Conservation (phyloP, 1,140 invertebrate species). For the Lasioglossum albipes region DNA sequence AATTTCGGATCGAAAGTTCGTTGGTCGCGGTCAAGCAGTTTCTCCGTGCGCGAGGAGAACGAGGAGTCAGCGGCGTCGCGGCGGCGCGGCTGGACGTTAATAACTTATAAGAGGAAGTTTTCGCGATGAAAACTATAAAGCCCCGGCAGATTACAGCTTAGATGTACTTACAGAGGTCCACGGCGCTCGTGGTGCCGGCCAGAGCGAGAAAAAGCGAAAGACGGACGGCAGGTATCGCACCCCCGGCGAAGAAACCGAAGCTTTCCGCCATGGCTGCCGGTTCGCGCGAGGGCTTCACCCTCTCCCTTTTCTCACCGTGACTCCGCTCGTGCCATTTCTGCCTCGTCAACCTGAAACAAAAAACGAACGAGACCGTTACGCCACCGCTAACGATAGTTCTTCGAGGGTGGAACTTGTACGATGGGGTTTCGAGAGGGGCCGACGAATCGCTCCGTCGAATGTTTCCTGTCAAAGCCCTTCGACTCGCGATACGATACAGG, state of each 20-base stretch:
- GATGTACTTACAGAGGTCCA: slow-evolving; percentile 76
- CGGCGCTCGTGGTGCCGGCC: slow-evolving; percentile 65
- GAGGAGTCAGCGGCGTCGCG: too few species aligned
- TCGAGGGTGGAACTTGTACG: neutral
- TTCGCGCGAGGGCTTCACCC: slow-evolving; percentile 74
- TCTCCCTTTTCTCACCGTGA: slow-evolving; percentile 75
- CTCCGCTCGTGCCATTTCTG: slow-evolving; percentile 72
- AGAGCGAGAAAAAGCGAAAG: slow-evolving; percentile 69
- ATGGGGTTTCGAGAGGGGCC: slow-evolving; percentile 21
- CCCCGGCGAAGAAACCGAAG: slow-evolving; percentile 70
- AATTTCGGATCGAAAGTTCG: slow-evolving; percentile 60
- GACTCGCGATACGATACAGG: neutral
- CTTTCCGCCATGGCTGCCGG: slow-evolving; percentile 73
- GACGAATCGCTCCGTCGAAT: slow-evolving; percentile 34
- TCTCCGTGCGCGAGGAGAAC: neutral
- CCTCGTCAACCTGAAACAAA: slow-evolving; percentile 71
- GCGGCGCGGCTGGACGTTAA: slow-evolving; percentile 39
- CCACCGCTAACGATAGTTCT: slow-evolving; percentile 34
- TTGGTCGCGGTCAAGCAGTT: slow-evolving; percentile 49
- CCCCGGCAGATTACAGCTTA: slow-evolving; percentile 33
- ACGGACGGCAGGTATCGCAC: slow-evolving; percentile 71
- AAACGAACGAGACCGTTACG: slow-evolving; percentile 46
- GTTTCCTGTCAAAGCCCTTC: slow-evolving; percentile 1
- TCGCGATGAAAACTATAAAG: slow-evolving; percentile 33
- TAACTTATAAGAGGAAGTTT: slow-evolving; percentile 57